phyloP scores from a whole-genome alignment of 2,888 invertebrate species.

The Calameuta filiformis region DNA sequence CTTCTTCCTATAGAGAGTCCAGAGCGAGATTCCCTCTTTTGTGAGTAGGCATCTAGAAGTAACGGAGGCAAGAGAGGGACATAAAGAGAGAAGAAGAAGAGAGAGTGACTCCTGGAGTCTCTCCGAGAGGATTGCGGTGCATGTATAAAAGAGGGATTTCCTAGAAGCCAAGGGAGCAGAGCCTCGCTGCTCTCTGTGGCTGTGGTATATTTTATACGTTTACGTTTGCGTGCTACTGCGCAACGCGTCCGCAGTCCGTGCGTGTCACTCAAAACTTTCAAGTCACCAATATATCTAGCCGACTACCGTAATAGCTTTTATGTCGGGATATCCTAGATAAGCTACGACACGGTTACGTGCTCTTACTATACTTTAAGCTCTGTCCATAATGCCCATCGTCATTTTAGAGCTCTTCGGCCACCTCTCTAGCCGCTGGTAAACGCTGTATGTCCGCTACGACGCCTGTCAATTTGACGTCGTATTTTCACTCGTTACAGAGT shows the following conservation, averaged over 20 bases:
- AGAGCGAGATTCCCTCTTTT: background rate
- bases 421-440: background rate
- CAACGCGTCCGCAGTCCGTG: background rate
- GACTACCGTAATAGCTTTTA: background rate
- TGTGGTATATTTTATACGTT: background rate
- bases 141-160: constrained; percentile 15
- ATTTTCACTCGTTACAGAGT: background rate
- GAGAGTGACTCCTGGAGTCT: background rate
- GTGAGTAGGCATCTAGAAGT: background rate
- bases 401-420: background rate
- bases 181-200: background rate
- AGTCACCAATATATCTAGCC: background rate
- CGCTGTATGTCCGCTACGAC: background rate
- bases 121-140: background rate
- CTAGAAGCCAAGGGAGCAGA: constrained; percentile 12
- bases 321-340: background rate
- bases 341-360: background rate
- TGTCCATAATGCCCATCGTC: background rate
- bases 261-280: background rate
- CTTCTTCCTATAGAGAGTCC: background rate
- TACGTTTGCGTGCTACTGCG: background rate
- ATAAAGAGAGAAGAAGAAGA: background rate
- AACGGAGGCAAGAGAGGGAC: constrained; percentile 7
- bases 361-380: background rate
- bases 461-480: background rate